Percentiles rank a stretch among this genome's conserved stretches.
Evolutionary conservation across 2,888 invertebrate species (phyloP).

Genomic region (Drosophila rubida): DNA sequence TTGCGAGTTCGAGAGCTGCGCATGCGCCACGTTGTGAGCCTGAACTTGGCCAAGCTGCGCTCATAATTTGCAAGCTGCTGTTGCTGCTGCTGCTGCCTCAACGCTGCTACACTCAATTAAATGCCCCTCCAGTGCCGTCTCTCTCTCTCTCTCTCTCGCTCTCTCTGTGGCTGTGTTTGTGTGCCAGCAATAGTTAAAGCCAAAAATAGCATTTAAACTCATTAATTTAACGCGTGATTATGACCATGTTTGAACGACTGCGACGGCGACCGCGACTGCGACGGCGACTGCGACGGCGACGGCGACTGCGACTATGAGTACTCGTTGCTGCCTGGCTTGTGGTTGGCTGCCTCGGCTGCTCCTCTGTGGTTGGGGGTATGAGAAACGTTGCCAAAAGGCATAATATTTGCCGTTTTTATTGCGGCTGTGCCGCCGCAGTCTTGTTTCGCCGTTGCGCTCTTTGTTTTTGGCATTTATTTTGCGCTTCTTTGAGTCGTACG

Average conservation of each 20-base stretch:
- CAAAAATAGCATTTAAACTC: slow-evolving; percentile 83
- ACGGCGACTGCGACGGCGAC: slow-evolving; percentile 31
- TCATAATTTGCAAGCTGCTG: slow-evolving; percentile 81
- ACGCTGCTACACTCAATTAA: slow-evolving; percentile 74
- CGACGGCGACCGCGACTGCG: slow-evolving; percentile 31
- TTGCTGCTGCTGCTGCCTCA: too few relatives aligned
- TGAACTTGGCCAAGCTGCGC: slow-evolving; percentile 74
- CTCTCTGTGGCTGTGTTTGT: too few relatives aligned
- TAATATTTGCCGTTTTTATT: slow-evolving; percentile 55
- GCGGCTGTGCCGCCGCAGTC: slow-evolving; percentile 25
- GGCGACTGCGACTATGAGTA: slow-evolving; percentile 33
- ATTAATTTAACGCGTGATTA: slow-evolving; percentile 84
- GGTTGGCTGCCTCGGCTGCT: slow-evolving; percentile 18
- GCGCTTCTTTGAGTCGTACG: slow-evolving; percentile 65
- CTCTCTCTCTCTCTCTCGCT: too few relatives aligned
- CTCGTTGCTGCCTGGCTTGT: slow-evolving; percentile 22
- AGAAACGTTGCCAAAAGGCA: slow-evolving; percentile 78
- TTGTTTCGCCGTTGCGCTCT: slow-evolving; percentile 28
- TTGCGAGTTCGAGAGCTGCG: slow-evolving; percentile 41
- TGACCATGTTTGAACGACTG: slow-evolving; percentile 78
- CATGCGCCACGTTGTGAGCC: slow-evolving; percentile 63
- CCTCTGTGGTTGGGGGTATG: slow-evolving; percentile 47
- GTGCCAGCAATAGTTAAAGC: slow-evolving; percentile 78
- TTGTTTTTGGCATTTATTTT: slow-evolving; percentile 65
- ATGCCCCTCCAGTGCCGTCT: slow-evolving; percentile 46